Percentiles rank a stretch among this genome's conserved stretches.
Conservation (phyloP, 2,888 invertebrate species). For the Diloba caeruleocephala region DNA sequence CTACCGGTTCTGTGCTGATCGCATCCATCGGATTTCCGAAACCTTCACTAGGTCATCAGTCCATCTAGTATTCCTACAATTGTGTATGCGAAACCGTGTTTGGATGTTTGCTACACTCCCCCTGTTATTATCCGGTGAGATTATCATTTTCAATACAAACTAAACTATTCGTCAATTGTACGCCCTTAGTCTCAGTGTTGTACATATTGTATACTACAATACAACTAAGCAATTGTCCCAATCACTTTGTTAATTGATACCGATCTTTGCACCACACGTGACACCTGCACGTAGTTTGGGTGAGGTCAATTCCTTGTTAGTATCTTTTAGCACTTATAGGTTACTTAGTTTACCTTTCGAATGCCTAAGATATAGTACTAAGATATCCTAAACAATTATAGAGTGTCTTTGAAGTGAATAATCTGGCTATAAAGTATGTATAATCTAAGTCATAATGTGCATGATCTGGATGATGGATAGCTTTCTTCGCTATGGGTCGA, state of each 20-base stretch:
- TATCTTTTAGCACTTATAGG: constrained; percentile 11
- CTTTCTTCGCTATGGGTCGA: no score
- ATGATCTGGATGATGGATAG: no score
- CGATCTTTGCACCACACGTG: constrained; percentile 17
- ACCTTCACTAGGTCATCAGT: no score
- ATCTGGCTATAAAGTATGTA: not conserved
- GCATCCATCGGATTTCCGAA: no score
- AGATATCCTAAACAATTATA: constrained; percentile 2
- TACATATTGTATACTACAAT: not conserved
- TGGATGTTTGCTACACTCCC: no score
- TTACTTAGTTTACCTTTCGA: constrained; percentile 26
- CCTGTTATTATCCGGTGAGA: no score
- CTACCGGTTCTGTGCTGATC: no score
- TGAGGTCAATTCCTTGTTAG: constrained; percentile 8
- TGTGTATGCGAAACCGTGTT: no score
- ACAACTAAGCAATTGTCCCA: constrained; percentile 14
- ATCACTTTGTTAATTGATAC: constrained; percentile 24
- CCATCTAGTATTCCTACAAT: no score
- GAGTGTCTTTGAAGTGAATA: not conserved
- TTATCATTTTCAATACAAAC: no score
- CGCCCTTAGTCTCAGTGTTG: not conserved
- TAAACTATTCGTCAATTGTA: no score
- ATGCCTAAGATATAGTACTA: constrained; percentile 6
- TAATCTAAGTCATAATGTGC: no score
- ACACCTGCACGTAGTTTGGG: constrained; percentile 26